phyloP scores from a whole-genome alignment of 2,888 invertebrate genomes.

The Leucozona laternaria region DNA sequence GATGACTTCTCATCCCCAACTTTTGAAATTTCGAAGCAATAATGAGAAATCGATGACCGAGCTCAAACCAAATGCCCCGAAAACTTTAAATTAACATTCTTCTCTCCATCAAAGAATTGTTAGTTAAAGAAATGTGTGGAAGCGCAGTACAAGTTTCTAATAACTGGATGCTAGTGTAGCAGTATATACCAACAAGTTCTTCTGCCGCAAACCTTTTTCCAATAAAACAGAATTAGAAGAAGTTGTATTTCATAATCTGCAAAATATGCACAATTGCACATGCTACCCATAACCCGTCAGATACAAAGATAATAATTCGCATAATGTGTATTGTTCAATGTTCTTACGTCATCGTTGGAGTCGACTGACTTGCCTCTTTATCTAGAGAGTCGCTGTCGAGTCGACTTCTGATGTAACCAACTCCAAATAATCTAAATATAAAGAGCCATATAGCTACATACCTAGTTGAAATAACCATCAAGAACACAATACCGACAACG shows the following conservation, averaged over 20 bases:
- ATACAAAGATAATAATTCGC: neutral
- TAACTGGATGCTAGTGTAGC: no score
- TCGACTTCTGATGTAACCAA: conserved; percentile 44
- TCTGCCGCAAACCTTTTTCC: neutral
- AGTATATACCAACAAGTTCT: neutral
- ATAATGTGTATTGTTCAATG: conserved; percentile 55
- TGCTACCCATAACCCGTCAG: conserved; percentile 16
- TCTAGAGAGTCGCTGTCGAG: neutral
- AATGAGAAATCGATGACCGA: neutral
- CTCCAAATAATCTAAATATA: conserved; percentile 1
- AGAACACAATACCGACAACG: conserved; percentile 1
- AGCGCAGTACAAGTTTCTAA: neutral
- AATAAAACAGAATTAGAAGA: neutral
- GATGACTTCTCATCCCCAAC: no score
- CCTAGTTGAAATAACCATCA: neutral
- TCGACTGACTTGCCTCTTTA: neutral
- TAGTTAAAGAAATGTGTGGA: neutral
- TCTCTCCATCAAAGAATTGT: neutral
- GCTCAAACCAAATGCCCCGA: neutral
- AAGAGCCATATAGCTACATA: neutral
- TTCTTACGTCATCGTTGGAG: conserved; percentile 2
- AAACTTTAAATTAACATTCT: neutral
- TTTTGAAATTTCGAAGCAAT: no score
- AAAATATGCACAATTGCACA: conserved; percentile 33
- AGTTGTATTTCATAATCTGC: conserved; percentile 58